A percentile compares a stretch with the other conserved stretches of the same genome.
Conservation (phyloP, 53 echinoderm and acorn worm genomes). For the Antedon mediterranea region DNA sequence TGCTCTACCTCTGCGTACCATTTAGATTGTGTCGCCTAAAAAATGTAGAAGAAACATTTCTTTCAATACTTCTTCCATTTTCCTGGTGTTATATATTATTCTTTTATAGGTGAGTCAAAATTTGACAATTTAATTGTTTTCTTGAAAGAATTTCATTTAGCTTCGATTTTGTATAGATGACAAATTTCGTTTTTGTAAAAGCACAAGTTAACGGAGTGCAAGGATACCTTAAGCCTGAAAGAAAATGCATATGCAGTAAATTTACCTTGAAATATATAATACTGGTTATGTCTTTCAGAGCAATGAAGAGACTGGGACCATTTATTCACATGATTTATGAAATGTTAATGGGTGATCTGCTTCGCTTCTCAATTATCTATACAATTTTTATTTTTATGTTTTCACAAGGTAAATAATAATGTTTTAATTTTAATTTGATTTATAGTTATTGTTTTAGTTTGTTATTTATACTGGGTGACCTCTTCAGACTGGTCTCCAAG, state of each 20-base stretch:
- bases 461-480: too few species aligned
- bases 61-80: conserved; percentile 49
- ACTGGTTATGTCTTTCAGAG: conserved; percentile 25
- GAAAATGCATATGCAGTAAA: too few species aligned
- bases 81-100: conserved; percentile 75
- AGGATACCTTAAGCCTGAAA: too few species aligned
- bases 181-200: too few species aligned
- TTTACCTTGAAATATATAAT: too few species aligned
- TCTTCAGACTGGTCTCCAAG: too few species aligned
- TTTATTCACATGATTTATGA: conserved; percentile 67
- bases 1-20: conserved; percentile 48
- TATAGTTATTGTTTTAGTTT: too few species aligned
- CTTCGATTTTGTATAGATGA: too few species aligned
- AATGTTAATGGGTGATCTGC: conserved; percentile 58
- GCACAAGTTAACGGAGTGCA: too few species aligned
- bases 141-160: too few species aligned
- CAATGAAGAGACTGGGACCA: conserved; percentile 58
- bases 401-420: conserved; percentile 40
- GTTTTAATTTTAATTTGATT: too few species aligned
- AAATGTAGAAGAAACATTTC: conserved; percentile 29
- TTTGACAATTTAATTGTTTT: too few species aligned
- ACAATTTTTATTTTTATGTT: conserved; percentile 56
- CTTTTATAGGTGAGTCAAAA: conserved; percentile 77
- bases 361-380: conserved; percentile 66
- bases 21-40: conserved; percentile 26